These are phyloP conservation scores for Eurytoma adleriae DNA, from an alignment of 2,888 invertebrate species.

Conservation along the genomic window DNA sequence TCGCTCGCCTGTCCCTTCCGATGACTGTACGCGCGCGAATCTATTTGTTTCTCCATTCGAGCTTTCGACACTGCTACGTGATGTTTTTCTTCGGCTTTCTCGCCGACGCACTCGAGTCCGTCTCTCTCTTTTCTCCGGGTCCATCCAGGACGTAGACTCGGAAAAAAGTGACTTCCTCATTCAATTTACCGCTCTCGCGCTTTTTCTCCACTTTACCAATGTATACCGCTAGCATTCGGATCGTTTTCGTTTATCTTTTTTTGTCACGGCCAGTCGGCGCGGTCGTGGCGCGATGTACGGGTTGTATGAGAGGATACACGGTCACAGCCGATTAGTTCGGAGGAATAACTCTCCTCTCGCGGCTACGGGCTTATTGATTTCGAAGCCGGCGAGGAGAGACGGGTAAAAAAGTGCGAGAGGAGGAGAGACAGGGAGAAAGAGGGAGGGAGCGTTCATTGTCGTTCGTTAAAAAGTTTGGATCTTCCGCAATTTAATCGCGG, in stretches of 20 bases:
- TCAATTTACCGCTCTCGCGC: neutral
- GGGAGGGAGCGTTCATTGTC: neutral
- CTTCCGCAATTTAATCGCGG: constrained; percentile 33
- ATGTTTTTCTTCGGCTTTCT: constrained; percentile 3
- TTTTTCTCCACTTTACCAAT: neutral
- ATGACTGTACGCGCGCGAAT: constrained; percentile 4
- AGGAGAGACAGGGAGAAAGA: neutral
- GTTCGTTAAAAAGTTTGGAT: constrained; percentile 31
- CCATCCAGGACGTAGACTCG: neutral
- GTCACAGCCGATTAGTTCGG: constrained; percentile 34
- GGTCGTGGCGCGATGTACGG: neutral
- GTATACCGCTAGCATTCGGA: neutral
- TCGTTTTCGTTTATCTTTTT: neutral
- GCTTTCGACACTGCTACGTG: constrained; percentile 14
- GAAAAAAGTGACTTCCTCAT: constrained; percentile 21
- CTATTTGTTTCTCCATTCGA: constrained; percentile 19
- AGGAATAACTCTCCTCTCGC: constrained; percentile 1
- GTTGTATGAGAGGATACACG: constrained; percentile 36
- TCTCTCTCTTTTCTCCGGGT: neutral
- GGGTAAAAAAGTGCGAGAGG: too few species aligned
- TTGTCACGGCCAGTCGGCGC: neutral
- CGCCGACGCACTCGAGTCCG: too few species aligned
- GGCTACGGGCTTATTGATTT: constrained; percentile 25
- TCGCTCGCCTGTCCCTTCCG: constrained; percentile 23
- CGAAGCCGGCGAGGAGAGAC: neutral